phyloP scores from a whole-genome alignment of 2,797 vertebrate species.

The Synaphobranchus kaupii region DNA sequence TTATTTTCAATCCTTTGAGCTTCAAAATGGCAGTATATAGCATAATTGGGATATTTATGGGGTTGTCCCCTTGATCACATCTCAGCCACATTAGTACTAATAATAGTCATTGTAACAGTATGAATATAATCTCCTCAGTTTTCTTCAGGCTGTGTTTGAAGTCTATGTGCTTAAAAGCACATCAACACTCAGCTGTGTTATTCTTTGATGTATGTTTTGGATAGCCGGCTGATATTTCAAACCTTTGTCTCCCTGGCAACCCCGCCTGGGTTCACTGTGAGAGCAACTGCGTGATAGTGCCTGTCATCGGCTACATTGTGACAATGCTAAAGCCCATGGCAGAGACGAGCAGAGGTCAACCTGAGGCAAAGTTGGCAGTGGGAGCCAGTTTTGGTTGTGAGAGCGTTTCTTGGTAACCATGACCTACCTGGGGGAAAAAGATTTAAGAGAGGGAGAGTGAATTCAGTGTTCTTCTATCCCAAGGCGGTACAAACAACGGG shows the following conservation, averaged over 20 bases:
- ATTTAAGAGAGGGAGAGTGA: slow-evolving; percentile 9
- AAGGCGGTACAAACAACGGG: neutral
- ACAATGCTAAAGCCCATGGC: neutral
- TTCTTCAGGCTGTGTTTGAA: neutral
- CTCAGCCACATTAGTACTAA: neutral
- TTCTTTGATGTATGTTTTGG: neutral
- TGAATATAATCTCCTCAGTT: neutral
- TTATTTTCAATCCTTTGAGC: neutral
- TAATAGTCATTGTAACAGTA: neutral
- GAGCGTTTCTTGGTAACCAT: neutral
- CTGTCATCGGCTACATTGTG: neutral
- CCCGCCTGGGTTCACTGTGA: neutral
- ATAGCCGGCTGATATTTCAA: slow-evolving; percentile 13
- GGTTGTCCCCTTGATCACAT: neutral
- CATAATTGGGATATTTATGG: neutral
- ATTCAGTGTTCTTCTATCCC: neutral
- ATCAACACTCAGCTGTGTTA: slow-evolving; percentile 3
- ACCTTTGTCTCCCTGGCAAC: slow-evolving; percentile 1
- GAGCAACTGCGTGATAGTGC: too few relatives aligned
- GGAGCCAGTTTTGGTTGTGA: neutral
- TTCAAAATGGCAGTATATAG: neutral
- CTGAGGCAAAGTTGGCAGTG: neutral
- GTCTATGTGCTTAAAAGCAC: neutral
- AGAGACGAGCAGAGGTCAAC: neutral
- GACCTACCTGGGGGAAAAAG: neutral